These are phyloP conservation scores for Ctenoplectra terminalis DNA, from an alignment of 1,140 invertebrate genomes.

Conservation along the genomic window DNA sequence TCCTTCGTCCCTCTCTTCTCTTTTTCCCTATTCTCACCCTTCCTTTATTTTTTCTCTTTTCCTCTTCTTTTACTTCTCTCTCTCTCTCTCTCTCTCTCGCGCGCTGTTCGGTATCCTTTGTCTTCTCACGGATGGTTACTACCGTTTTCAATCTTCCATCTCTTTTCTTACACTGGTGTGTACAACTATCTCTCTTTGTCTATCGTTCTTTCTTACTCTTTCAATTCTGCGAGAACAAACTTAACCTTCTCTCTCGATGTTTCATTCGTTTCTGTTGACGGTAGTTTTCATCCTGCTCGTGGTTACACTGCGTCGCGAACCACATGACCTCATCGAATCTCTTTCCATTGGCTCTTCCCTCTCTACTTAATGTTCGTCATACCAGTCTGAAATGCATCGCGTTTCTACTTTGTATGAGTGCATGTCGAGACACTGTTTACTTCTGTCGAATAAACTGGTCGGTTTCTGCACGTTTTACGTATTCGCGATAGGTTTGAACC, in stretches of 20 bases:
- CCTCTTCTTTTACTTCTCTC: neutral
- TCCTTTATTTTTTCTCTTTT: neutral
- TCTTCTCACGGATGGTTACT: neutral
- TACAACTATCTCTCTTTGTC: neutral
- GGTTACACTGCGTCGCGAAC: slow-evolving; percentile 8
- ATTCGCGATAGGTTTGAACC: neutral
- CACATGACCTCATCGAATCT: slow-evolving; percentile 34
- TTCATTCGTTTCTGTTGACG: slow-evolving; percentile 41
- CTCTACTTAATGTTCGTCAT: neutral
- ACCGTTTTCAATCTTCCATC: slow-evolving; percentile 3
- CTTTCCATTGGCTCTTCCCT: slow-evolving; percentile 35
- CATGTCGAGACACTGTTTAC: slow-evolving; percentile 23
- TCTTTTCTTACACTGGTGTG: neutral
- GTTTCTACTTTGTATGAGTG: slow-evolving; percentile 7
- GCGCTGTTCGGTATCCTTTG: neutral
- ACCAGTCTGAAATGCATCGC: neutral
- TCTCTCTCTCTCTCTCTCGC: neutral
- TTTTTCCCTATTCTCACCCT: slow-evolving; percentile 2
- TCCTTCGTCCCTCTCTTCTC: slow-evolving; percentile 20
- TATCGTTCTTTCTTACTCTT: neutral
- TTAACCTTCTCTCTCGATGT: slow-evolving; percentile 42
- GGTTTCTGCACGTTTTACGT: slow-evolving; percentile 15
- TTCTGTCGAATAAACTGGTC: slow-evolving; percentile 1
- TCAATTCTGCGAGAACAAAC: neutral
- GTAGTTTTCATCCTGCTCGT: slow-evolving; percentile 19